phyloP scores from a whole-genome alignment of 2,888 invertebrate genomes.

The Stramonita haemastoma region DNA sequence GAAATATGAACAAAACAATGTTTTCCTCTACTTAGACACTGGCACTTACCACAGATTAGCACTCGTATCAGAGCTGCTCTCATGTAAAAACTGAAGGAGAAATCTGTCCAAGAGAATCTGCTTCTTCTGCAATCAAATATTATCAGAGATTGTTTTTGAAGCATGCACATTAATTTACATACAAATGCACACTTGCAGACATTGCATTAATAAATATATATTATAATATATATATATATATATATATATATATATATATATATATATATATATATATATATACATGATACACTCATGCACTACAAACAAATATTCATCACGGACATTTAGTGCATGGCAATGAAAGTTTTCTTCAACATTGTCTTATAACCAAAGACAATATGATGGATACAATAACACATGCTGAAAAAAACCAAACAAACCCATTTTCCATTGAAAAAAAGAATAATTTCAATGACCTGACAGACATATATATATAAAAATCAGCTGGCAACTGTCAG shows the following conservation, averaged over 20 bases:
- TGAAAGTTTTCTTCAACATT: too few species aligned
- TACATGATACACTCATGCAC: background rate
- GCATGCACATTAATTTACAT: too few species aligned
- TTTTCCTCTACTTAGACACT: background rate
- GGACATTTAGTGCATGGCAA: too few species aligned
- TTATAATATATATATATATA: background rate
- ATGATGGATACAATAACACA: too few species aligned
- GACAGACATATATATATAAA: too few species aligned
- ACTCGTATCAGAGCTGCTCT: slow-evolving; percentile 36
- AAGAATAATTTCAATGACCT: background rate
- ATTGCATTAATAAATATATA: background rate
- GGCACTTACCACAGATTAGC: slow-evolving; percentile 43
- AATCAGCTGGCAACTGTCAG: too few species aligned
- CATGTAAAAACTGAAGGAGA: slow-evolving; percentile 50
- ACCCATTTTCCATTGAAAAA: too few species aligned
- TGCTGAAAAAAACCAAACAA: too few species aligned
- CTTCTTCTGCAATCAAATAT: slow-evolving; percentile 54
- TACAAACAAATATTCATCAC: background rate
- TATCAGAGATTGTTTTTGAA: background rate
- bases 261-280: slow-evolving; percentile 5
- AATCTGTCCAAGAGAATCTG: slow-evolving; percentile 57
- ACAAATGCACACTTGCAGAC: background rate
- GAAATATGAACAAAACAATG: background rate
- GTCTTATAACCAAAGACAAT: too few species aligned
- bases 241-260: background rate